Conservation (phyloP, 2,888 invertebrate genomes). For the Drosophila percnosoma region DNA sequence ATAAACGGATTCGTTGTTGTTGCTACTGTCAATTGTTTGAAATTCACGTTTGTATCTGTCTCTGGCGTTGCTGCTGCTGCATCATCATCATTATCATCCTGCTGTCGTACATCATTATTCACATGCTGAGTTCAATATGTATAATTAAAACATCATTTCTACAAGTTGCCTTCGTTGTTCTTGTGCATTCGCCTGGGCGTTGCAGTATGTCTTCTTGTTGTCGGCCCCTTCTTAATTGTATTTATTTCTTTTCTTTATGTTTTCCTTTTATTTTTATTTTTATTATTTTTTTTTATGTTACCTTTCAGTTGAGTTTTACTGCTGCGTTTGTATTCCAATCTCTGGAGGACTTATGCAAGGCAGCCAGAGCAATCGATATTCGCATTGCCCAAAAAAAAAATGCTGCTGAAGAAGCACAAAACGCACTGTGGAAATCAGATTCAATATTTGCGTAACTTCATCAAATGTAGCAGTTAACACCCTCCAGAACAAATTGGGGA, state of each 20-base stretch:
- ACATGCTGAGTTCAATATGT: constrained; percentile 45
- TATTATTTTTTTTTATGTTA: constrained; percentile 20
- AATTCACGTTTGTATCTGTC: constrained; percentile 26
- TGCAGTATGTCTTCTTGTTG: constrained; percentile 15
- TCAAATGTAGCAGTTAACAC: constrained; percentile 5
- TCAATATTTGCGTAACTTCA: background rate
- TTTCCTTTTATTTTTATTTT: constrained; percentile 14
- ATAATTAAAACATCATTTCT: constrained; percentile 71
- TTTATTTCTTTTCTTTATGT: constrained; percentile 7
- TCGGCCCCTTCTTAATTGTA: background rate
- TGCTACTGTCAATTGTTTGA: constrained; percentile 25
- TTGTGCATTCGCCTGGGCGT: constrained; percentile 49
- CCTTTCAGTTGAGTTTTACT: constrained; percentile 28
- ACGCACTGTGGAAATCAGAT: constrained; percentile 39
- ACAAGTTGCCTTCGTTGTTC: constrained; percentile 53
- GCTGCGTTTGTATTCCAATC: constrained; percentile 63
- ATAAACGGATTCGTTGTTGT: constrained; percentile 41
- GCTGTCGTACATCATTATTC: constrained; percentile 6
- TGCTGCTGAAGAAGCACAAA: constrained; percentile 22
- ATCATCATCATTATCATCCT: constrained; percentile 5
- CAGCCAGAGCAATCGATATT: constrained; percentile 80
- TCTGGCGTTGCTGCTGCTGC: constrained; percentile 20
- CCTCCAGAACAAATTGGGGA: background rate
- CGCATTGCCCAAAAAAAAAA: constrained; percentile 59
- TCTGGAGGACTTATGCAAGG: constrained; percentile 82